These are phyloP conservation scores for Cotesia vestalis DNA, from an alignment of 1,140 invertebrate species.

Conservation along the genomic window DNA sequence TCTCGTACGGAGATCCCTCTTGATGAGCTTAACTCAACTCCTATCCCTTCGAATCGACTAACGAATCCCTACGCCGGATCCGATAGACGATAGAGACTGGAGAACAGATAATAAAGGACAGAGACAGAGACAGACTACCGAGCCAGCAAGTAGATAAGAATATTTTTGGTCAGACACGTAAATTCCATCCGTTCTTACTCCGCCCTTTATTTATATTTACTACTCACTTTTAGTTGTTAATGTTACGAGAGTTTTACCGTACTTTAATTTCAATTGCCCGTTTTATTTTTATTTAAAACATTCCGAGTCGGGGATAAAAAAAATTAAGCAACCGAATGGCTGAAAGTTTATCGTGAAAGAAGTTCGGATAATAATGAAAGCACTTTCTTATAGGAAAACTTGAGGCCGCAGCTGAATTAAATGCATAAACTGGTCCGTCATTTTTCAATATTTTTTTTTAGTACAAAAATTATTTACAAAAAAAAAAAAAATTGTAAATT, in stretches of 20 bases:
- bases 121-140: no score
- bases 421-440: background rate
- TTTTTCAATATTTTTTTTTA: no score
- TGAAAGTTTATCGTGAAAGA: conserved; percentile 14
- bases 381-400: background rate
- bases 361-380: conserved; percentile 8
- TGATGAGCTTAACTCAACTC: conserved; percentile 41
- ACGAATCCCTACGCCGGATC: conserved; percentile 25
- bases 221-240: conserved; percentile 6
- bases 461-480: no score
- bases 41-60: conserved; percentile 27
- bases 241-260: background rate
- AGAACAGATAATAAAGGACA: no score
- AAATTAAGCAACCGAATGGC: background rate
- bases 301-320: background rate
- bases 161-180: conserved; percentile 10
- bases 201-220: background rate
- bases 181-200: background rate
- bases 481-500: no score
- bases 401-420: background rate
- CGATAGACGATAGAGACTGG: no score
- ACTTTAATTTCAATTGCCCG: background rate
- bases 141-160: conserved; percentile 11
- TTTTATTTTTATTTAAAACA: background rate
- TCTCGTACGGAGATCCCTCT: conserved; percentile 29